Conservation (phyloP, 1,140 invertebrate genomes). For the Saccostrea echinata region DNA sequence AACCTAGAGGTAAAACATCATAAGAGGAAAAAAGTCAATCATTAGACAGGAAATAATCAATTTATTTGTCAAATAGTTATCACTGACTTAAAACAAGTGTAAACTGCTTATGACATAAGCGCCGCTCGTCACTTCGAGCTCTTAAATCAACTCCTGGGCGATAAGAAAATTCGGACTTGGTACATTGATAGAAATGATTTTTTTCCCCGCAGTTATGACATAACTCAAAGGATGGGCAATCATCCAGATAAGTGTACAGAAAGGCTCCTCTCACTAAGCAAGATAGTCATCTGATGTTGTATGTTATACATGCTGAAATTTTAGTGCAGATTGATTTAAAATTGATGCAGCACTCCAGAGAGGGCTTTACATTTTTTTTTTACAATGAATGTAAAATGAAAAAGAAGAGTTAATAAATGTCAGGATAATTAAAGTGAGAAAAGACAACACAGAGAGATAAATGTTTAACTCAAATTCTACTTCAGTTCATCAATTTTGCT, state of each 20-base stretch:
- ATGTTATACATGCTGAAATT: background rate
- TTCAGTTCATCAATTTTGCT: background rate
- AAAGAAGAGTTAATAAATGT: background rate
- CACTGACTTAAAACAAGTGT: background rate
- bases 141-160: too few species aligned
- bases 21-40: background rate
- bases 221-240: background rate
- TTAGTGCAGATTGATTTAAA: conserved; percentile 21
- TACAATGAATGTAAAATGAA: background rate
- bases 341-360: background rate
- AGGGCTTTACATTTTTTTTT: background rate
- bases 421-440: background rate
- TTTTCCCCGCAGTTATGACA: too few species aligned
- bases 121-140: too few species aligned
- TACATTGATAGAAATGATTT: too few species aligned
- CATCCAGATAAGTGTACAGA: background rate
- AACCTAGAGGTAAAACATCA: conserved; percentile 15
- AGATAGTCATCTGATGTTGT: background rate
- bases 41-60: conserved; percentile 9
- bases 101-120: background rate
- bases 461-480: background rate
- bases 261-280: background rate
- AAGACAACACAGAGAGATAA: background rate
- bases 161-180: too few species aligned
- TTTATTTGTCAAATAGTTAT: background rate